Percentiles rank a stretch among this genome's conserved stretches.
These are phyloP conservation scores for Maniola jurtina DNA, from an alignment of 1,140 invertebrate species.

Conservation along the genomic window DNA sequence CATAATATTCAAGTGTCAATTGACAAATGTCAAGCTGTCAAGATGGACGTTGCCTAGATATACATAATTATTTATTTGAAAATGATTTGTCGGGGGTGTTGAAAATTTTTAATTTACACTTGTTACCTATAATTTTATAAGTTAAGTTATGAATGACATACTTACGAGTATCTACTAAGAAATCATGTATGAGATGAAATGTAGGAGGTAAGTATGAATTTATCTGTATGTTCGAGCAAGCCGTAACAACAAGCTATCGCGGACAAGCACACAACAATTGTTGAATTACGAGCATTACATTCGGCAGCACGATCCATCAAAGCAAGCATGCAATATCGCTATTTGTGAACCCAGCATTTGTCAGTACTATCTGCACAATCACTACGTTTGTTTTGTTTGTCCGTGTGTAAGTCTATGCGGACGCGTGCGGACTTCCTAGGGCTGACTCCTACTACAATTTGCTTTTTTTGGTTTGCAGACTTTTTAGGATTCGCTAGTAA, in stretches of 20 bases:
- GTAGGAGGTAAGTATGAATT: neutral
- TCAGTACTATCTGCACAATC: slow-evolving; percentile 63
- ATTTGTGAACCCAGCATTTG: slow-evolving; percentile 51
- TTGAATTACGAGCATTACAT: slow-evolving; percentile 49
- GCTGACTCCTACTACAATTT: neutral
- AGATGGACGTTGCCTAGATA: no score
- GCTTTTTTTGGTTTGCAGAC: no score
- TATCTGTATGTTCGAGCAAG: slow-evolving; percentile 2
- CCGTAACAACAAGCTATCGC: slow-evolving; percentile 23
- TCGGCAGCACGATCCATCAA: slow-evolving; percentile 57
- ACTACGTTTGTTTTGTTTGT: slow-evolving; percentile 46
- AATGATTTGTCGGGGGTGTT: no score
- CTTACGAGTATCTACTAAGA: neutral
- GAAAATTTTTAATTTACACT: no score
- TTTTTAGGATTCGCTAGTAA: no score
- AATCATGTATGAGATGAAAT: neutral
- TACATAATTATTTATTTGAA: no score
- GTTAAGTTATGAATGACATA: neutral
- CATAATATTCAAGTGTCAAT: no score
- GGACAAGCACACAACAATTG: slow-evolving; percentile 38
- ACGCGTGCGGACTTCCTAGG: slow-evolving; percentile 17
- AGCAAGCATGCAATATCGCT: slow-evolving; percentile 54
- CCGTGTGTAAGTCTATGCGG: slow-evolving; percentile 38
- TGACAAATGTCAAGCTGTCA: no score
- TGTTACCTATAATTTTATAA: no score